A percentile compares a stretch with the other conserved stretches of the same genome.
Evolutionary conservation across 2,113 vertebrate genomes (phyloP).

Genomic region (Lethenteron reissneri): DNA sequence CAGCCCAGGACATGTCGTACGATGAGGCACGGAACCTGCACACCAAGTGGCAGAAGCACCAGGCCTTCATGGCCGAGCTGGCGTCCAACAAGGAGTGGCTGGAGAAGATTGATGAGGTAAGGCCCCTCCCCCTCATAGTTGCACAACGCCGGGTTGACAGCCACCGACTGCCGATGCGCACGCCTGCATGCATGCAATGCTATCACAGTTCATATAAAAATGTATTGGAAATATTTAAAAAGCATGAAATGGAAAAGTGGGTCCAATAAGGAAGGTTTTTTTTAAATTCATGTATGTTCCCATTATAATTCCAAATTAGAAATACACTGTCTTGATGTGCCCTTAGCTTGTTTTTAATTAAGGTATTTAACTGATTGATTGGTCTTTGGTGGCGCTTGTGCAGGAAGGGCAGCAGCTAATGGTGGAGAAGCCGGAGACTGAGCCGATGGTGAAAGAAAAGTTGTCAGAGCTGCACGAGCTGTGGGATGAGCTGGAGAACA

Average conservation of each 20-base stretch:
- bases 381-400: slow-evolving; percentile 14
- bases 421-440: slow-evolving; percentile 74
- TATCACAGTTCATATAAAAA: no score
- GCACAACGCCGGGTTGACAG: no score
- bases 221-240: no score
- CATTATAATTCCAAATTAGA: no score
- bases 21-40: slow-evolving; percentile 95
- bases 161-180: no score
- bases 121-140: no score
- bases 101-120: slow-evolving; percentile 84
- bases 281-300: no score
- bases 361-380: not conserved
- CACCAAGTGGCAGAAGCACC: slow-evolving; percentile 86
- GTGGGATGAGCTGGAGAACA: slow-evolving; percentile 77
- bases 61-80: slow-evolving; percentile 85
- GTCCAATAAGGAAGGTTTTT: no score
- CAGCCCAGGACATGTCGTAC: slow-evolving; percentile 92
- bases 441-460: slow-evolving; percentile 58
- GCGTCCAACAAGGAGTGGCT: slow-evolving; percentile 98
- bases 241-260: no score
- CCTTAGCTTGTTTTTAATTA: no score
- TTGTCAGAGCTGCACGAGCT: slow-evolving; percentile 43
- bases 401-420: slow-evolving; percentile 69
- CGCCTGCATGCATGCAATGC: no score
- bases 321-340: no score